Conservation (phyloP, 2,797 vertebrate genomes). For the Sebastolobus alascanus region DNA sequence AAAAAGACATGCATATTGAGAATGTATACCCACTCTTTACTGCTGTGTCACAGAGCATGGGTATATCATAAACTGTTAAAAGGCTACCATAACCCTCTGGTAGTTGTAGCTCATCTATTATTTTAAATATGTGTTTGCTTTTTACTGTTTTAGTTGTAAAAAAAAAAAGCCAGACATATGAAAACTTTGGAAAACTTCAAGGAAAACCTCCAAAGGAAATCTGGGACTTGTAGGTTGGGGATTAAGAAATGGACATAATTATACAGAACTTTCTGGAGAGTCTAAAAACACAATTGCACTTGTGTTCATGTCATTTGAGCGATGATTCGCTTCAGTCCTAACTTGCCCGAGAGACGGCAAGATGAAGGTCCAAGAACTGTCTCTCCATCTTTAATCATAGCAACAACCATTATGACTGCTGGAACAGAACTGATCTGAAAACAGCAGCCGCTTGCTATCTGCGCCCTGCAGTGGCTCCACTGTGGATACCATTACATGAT, state of each 20-base stretch:
- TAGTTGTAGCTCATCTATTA: neutral
- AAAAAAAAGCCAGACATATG: neutral
- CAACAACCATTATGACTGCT: slow-evolving; percentile 76
- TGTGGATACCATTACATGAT: slow-evolving; percentile 83
- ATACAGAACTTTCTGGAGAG: slow-evolving; percentile 8
- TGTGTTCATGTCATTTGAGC: slow-evolving; percentile 25
- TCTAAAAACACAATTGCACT: slow-evolving; percentile 23
- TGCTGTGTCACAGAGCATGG: neutral
- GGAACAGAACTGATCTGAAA: slow-evolving; percentile 80
- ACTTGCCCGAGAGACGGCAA: slow-evolving; percentile 44
- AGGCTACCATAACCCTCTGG: neutral
- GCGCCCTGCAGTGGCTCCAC: slow-evolving; percentile 80
- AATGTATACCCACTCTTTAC: neutral
- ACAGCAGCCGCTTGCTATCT: slow-evolving; percentile 80
- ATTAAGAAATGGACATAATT: slow-evolving; percentile 15
- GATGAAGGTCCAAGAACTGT: slow-evolving; percentile 68
- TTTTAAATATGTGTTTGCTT: neutral
- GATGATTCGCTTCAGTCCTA: slow-evolving; percentile 23
- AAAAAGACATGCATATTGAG: neutral
- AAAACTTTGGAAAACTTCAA: neutral
- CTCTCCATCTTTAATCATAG: slow-evolving; percentile 75
- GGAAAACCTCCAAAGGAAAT: neutral
- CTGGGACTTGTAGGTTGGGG: neutral
- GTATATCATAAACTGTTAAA: neutral
- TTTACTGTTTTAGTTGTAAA: neutral